Percentiles rank a stretch among this genome's conserved stretches.
Evolutionary conservation across 30 jellyfish, hydroid and myxozoan species (phyloP).

Genomic region (Aurelia coerulea): DNA sequence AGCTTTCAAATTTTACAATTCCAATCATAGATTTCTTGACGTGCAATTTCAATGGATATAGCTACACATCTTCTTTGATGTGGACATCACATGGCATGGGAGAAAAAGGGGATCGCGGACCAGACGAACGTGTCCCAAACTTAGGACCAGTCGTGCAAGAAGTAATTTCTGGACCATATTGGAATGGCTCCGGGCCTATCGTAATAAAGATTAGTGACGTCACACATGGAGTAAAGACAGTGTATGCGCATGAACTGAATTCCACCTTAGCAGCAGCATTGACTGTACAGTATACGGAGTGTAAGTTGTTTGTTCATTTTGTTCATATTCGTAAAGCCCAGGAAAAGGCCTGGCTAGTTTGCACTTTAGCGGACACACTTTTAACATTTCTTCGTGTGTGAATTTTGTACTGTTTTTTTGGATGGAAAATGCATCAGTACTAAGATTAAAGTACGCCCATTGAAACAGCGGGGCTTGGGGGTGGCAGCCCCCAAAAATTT

Average conservation of each 20-base stretch:
- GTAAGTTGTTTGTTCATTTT: not conserved
- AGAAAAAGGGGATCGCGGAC: constrained; percentile 3
- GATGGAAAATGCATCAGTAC: too few species aligned
- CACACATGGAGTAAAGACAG: not conserved
- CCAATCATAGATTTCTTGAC: not conserved
- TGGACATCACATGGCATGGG: constrained; percentile 7
- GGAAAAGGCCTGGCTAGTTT: too few species aligned
- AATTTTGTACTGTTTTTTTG: too few species aligned
- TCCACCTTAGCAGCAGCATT: not conserved
- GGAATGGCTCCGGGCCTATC: constrained; percentile 32
- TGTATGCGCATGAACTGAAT: not conserved
- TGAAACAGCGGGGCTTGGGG: too few species aligned
- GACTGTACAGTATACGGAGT: not conserved
- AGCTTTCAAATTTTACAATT: not conserved
- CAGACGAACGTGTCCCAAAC: constrained; percentile 6
- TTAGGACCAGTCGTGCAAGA: not conserved
- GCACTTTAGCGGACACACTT: too few species aligned
- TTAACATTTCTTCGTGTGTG: too few species aligned
- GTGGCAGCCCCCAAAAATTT: too few species aligned
- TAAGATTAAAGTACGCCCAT: too few species aligned
- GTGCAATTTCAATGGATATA: not conserved
- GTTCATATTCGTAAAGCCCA: too few species aligned
- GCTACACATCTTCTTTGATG: not conserved
- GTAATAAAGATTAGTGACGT: not conserved
- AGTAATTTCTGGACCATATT: not conserved